Conservation (phyloP, 2,113 vertebrate species). For the Amphilophus citrinellus region DNA sequence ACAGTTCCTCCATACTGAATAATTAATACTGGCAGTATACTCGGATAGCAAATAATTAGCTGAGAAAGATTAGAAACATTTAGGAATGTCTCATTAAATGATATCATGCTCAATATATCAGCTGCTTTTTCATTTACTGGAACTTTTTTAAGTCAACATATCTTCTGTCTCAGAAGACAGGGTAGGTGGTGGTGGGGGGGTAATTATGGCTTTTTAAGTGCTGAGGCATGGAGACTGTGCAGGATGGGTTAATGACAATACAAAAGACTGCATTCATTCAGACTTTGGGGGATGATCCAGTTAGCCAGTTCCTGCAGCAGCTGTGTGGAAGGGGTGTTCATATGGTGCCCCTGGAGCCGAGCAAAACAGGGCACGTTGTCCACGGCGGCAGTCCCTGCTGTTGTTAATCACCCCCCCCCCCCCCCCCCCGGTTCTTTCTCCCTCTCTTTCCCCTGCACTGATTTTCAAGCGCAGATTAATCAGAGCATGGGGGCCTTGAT, state of each 20-base stretch:
- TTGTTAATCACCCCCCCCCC: slow-evolving; percentile 89
- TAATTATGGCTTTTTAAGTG: slow-evolving; percentile 17
- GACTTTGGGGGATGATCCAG: slow-evolving; percentile 68
- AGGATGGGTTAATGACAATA: slow-evolving; percentile 65
- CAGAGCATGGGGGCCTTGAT: slow-evolving; percentile 95
- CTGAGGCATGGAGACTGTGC: slow-evolving; percentile 41
- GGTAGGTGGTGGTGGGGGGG: background rate
- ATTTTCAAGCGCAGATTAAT: slow-evolving; percentile 99
- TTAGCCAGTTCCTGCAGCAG: slow-evolving; percentile 75
- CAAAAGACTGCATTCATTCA: slow-evolving; percentile 64
- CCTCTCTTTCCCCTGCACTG: slow-evolving; percentile 83
- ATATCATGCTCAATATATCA: slow-evolving; percentile 8
- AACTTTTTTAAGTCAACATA: slow-evolving; percentile 26
- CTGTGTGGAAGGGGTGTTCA: slow-evolving; percentile 60
- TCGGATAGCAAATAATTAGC: slow-evolving; percentile 62
- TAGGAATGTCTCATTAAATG: slow-evolving; percentile 31
- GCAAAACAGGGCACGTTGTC: slow-evolving; percentile 80
- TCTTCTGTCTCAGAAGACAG: background rate
- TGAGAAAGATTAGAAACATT: slow-evolving; percentile 44
- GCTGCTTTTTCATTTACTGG: slow-evolving; percentile 14
- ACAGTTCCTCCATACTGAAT: slow-evolving; percentile 45
- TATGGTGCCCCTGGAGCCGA: slow-evolving; percentile 72
- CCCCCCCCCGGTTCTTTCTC: background rate
- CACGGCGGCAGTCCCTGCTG: slow-evolving; percentile 84
- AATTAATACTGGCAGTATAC: slow-evolving; percentile 53